These are phyloP conservation scores for Sesia apiformis DNA, from an alignment of 2,888 invertebrate species.

Conservation along the genomic window DNA sequence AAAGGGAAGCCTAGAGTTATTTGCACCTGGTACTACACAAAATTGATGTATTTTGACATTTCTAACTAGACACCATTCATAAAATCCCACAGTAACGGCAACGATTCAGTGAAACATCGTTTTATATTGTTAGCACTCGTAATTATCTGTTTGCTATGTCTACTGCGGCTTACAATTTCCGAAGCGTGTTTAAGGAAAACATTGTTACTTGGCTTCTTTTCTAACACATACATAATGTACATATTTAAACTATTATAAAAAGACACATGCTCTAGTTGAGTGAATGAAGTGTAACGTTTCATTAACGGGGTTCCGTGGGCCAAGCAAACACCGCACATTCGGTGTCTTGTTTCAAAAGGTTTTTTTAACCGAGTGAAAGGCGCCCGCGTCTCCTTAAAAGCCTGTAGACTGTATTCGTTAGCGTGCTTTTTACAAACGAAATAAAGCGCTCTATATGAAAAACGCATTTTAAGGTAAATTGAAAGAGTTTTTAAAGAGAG, in stretches of 20 bases:
- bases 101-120: not conserved
- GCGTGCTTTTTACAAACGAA: conserved; percentile 31
- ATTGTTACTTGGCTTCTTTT: conserved; percentile 10
- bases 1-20: conserved; percentile 21
- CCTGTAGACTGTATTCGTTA: conserved; percentile 59
- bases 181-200: not conserved
- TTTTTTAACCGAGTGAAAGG: conserved; percentile 59
- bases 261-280: conserved; percentile 42
- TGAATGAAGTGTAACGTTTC: conserved; percentile 61
- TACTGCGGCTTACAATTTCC: not conserved
- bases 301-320: conserved; percentile 49
- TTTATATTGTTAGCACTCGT: not conserved
- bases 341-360: conserved; percentile 60
- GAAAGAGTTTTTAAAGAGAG: no score
- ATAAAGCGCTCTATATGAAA: not conserved
- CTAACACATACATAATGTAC: conserved; percentile 10
- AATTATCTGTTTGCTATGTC: not conserved
- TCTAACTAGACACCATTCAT: conserved; percentile 5
- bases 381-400: conserved; percentile 60
- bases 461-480: no score
- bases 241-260: conserved; percentile 22
- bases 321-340: conserved; percentile 46
- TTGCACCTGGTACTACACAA: conserved; percentile 26
- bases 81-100: not conserved
- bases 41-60: conserved; percentile 1